Evolutionary conservation across 2,113 vertebrate species (phyloP).

Genomic region (Syrrhaptes paradoxus): DNA sequence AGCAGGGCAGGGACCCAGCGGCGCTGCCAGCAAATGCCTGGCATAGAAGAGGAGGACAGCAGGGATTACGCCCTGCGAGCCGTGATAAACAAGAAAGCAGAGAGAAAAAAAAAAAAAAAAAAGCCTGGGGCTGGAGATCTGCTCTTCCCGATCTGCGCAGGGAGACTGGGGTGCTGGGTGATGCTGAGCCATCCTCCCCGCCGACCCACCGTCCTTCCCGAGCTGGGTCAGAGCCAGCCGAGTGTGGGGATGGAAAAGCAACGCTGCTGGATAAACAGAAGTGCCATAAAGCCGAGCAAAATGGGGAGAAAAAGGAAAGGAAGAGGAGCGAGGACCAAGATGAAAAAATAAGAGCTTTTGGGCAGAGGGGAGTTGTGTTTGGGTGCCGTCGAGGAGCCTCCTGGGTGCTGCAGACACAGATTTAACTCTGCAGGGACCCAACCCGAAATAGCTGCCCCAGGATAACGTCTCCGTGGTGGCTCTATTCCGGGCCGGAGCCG

Average conservation of each 20-base stretch:
- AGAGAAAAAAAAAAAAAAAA: not conserved
- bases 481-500: not conserved
- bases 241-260: not conserved
- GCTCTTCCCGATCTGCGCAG: fast-evolving
- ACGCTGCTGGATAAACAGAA: fast-evolving
- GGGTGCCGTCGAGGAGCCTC: not conserved
- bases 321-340: not conserved
- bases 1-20: not conserved
- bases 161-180: fast-evolving
- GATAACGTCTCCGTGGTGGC: fast-evolving
- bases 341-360: not conserved
- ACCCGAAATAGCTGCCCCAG: not conserved
- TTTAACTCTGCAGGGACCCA: not conserved
- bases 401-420: not conserved
- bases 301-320: not conserved
- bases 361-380: not conserved
- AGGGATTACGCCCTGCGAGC: not conserved
- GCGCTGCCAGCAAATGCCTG: not conserved
- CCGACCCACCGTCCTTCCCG: not conserved
- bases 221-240: not conserved
- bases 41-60: not conserved
- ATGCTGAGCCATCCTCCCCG: not conserved
- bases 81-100: not conserved
- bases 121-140: not conserved
- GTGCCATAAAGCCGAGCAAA: not conserved